These are phyloP conservation scores for Hippoglossus hippoglossus DNA, from an alignment of 2,797 vertebrate genomes.

Conservation along the genomic window DNA sequence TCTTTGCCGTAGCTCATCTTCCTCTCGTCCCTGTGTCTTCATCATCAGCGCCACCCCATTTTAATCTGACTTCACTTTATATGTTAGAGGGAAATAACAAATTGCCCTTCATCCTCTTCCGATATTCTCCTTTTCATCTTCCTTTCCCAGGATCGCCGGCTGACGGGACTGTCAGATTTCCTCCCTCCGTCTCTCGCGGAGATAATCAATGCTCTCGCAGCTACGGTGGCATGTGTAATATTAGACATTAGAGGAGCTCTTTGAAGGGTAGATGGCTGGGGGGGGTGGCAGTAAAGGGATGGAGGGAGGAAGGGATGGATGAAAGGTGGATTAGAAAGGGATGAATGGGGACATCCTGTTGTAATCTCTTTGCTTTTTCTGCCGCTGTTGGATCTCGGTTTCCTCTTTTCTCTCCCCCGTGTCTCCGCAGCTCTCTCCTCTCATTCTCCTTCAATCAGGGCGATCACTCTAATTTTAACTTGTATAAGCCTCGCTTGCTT, in stretches of 20 bases:
- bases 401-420: conserved; percentile 15
- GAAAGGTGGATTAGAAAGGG: conserved; percentile 80
- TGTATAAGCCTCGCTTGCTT: conserved; percentile 35
- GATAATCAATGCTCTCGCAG: conserved; percentile 70
- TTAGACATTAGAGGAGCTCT: conserved; percentile 70
- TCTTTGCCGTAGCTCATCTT: conserved; percentile 43
- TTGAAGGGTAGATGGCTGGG: conserved; percentile 66
- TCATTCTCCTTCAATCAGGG: conserved; percentile 44
- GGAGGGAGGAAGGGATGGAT: conserved; percentile 66
- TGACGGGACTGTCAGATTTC: conserved; percentile 39
- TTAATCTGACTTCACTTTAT: conserved; percentile 19
- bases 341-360: conserved; percentile 81
- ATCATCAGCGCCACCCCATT: conserved; percentile 17
- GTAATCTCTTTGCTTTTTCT: conserved; percentile 72
- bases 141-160: conserved; percentile 18
- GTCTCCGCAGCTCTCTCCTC: conserved; percentile 25
- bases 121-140: conserved; percentile 23
- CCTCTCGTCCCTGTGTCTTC: conserved; percentile 9
- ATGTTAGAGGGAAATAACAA: conserved; percentile 19
- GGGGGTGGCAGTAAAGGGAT: conserved; percentile 58
- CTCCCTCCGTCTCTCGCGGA: conserved; percentile 43
- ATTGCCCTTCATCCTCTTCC: conserved; percentile 25
- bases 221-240: conserved; percentile 69
- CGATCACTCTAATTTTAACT: conserved; percentile 60
- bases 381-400: conserved; percentile 41